Base-by-base conservation (phyloP, 2,797 vertebrate species). In the Pipistrellus kuhlii region DNA sequence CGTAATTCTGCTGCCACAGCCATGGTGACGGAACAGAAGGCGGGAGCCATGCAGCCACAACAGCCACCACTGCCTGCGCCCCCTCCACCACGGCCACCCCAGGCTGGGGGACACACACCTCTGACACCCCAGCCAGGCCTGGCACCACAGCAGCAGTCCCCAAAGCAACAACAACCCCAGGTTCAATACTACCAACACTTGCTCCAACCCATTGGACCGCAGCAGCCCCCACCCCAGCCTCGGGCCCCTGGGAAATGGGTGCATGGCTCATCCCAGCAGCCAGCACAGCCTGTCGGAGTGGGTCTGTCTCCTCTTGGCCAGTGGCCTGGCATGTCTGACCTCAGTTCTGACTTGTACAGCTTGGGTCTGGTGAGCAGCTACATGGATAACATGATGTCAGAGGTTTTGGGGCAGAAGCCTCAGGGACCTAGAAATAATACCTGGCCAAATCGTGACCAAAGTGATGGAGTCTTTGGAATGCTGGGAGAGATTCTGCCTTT, bases 371-470 rank as follows among this genome's bases (percentile, higher is more conserved):
- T 99, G 96, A 99, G 99, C 98, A 99, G 98, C 96, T 99, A 99
- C 97, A 99, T 99, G 99, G 99, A 99, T 98, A 99, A 99, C 32
- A 97, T 99, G 97, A 98, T 99, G 99, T 99, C 99, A 0, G 99
- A 99, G 97, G 99, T 99, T 99, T 98, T 99, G 97, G 99, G 99
- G 80, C 99, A 99, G 97, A 99, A 99, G 97, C 99, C 99, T 0
- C 99, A 99, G 97, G 99, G 99, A 96, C 99, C 99, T 78, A 99
- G 99, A 90, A 99, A 99, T 98, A 99, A 99, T 97, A 99, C 99
- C 0, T 99, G 99, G 99, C 99, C 99, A 90, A 99, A 99, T 98
- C 98, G 99, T 94, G 99, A 99, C 97, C 99, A 99, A 98, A 99
- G 98, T n/a, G 99, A 99, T 66, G 98, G 98, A 88, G 98, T 98